Base-by-base conservation (phyloP, 1,140 invertebrate species). In the Drosophila setifemur region DNA sequence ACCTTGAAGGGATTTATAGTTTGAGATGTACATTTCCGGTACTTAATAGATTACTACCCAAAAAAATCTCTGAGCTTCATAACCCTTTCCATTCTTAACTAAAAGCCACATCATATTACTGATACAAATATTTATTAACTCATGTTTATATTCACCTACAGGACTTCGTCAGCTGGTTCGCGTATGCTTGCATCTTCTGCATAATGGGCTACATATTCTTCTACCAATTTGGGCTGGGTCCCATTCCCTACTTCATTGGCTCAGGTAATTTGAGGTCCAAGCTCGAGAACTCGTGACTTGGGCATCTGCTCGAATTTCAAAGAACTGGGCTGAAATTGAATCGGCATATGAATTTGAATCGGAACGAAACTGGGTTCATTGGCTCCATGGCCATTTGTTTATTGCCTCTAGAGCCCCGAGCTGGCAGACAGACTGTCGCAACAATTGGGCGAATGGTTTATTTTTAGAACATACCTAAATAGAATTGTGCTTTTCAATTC, bases 171-270 rank as follows among this genome's bases (percentile, higher is more conserved):
- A 85, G 91, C 5, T 95, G 94, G 92, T 94, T 97, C 92, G 93
- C 94, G 26, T 94, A 94, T 74, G 78, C 95, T 11, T 96, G 95
- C 54, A 95, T 96, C 28, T 89, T 93, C 1, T 92, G 94, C 2
- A 94, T 97, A 4, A 90, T 96, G 50, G 90, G 93, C 16, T 98
- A 95, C 81, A 96, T 98, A 23, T 91, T 96, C 23, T 94, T 94
- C 57, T 98, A 96, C 87, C 96, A 96, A 18, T 91, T 97, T 31
- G 96, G 96, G 2, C 91, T 96, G 25, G 95, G 95, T 9, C 96
- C 97, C 1, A 97, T 98, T 82, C 96, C 97, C 0, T 97, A 95
- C 91, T 96, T 98, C 76, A 96, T 98, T 77, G 96, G 95, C 8
- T 94, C 95, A 79, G 93, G 93, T 94, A 74, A 64, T 50, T 45